Base-by-base conservation (phyloP, 2,888 invertebrate genomes). In the Sympetrum striolatum region DNA sequence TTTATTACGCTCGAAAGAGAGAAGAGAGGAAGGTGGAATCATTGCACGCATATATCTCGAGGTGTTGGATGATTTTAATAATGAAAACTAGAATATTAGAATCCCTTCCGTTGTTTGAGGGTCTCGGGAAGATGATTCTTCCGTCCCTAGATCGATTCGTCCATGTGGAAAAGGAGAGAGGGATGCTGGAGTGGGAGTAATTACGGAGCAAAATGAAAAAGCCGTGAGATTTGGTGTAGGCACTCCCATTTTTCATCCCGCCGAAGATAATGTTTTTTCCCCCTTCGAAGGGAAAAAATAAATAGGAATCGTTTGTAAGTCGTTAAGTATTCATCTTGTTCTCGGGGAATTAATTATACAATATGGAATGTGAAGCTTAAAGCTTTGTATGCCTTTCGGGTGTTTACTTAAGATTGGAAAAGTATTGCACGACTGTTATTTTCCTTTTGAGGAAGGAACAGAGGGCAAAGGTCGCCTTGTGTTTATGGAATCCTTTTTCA, bases 1-100 rank as follows among this genome's bases (percentile, higher is more conserved):
- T 82, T 60, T 86, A 86, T 86, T 39, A 60, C 86, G 60, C 37
- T 37, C 15, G 37, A 64, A 37, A 22, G 60, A 14, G n/a, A 1
- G 44, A 39, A n/a, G 81, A 44, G n/a, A 15, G 25, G 81, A 53
- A 53, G 81, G 82, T 58, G 82, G 53, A 82, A 82, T 82, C 82
- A 60, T 82, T 35, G 82, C 25, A 58, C 25, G 58, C 58, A 58
- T 82, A 82, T 82, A 35, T 82, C 35, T 82, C 37, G 86, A 86
- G 86, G 86, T 60, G 86, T 64, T 86, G 86, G 86, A 86, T 37
- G 86, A 86, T 86, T 86, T 86, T 86, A 60, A 86, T 86, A 60
- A 86, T 86, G 86, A 86, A 86, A 60, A 60, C 86, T 60, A 53
- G 60, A 86, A 86, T 86, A 86, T 86, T 60, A 86, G 86, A 86